These are phyloP conservation scores for Gnathonemus longibarbis DNA, from an alignment of 2,113 vertebrate species.

Conservation along the genomic window DNA sequence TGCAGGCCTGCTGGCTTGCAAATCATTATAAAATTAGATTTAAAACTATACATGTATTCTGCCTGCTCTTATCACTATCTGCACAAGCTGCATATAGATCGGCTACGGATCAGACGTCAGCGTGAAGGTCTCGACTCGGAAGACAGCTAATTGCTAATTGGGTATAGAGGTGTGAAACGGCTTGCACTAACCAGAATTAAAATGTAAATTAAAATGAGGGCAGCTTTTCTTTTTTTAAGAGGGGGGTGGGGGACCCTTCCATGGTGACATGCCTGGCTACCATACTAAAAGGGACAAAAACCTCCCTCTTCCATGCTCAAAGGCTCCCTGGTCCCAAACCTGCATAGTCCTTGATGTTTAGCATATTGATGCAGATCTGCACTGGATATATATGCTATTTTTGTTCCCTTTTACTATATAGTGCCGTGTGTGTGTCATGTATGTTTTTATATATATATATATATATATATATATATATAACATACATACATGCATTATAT, in stretches of 20 bases:
- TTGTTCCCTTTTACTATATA: not conserved
- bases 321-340: not conserved
- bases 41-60: conserved; percentile 50
- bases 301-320: not conserved
- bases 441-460: too few species aligned
- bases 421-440: too few species aligned
- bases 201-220: conserved; percentile 31
- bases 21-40: conserved; percentile 61
- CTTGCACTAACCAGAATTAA: conserved; percentile 50
- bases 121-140: conserved; percentile 46
- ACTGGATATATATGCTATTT: not conserved
- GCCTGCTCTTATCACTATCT: conserved; percentile 54
- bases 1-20: conserved; percentile 50
- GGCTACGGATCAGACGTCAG: conserved; percentile 48
- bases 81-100: conserved; percentile 61
- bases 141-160: conserved; percentile 57
- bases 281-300: conserved; percentile 29
- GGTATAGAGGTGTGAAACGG: conserved; percentile 47
- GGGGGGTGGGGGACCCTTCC: conserved; percentile 23
- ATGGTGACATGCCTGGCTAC: conserved; percentile 38
- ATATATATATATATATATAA: not conserved
- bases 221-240: conserved; percentile 36
- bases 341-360: conserved; percentile 8
- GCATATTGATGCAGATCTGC: not conserved
- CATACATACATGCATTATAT: not conserved